Evolutionary conservation across 2,888 invertebrate species (phyloP).

Genomic region (Thecocarcelia acutangulata): DNA sequence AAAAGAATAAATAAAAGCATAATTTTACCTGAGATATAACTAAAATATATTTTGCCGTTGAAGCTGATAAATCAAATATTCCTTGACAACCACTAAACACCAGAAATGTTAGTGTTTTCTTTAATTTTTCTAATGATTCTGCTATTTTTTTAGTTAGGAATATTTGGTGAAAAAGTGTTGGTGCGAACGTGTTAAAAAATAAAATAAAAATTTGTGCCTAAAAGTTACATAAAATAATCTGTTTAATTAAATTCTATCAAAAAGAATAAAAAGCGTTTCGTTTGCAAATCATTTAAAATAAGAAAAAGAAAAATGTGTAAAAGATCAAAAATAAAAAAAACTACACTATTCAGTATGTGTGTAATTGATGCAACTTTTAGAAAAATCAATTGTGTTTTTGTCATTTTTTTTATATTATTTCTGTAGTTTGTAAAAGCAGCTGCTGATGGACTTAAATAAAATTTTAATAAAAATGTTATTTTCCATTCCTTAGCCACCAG

Average conservation of each 20-base stretch:
- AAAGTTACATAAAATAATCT: slow-evolving; percentile 66
- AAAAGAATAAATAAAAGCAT: slow-evolving; percentile 49
- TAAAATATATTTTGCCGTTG: slow-evolving; percentile 28
- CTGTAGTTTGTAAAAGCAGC: neutral
- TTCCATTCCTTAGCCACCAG: slow-evolving; percentile 55
- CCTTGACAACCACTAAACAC: neutral
- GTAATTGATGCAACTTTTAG: slow-evolving; percentile 55
- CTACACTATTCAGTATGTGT: slow-evolving; percentile 34
- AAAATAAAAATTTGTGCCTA: slow-evolving; percentile 49
- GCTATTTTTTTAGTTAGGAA: neutral
- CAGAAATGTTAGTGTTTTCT: slow-evolving; percentile 50
- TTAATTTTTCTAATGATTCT: neutral
- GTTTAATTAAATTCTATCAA: slow-evolving; percentile 36
- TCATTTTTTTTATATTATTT: neutral
- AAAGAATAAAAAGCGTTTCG: slow-evolving; percentile 36
- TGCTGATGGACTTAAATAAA: too few relatives aligned
- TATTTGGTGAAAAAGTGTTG: slow-evolving; percentile 13
- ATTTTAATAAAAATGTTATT: slow-evolving; percentile 33
- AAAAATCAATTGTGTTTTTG: slow-evolving; percentile 71
- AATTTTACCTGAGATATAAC: slow-evolving; percentile 37
- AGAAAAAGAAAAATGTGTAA: slow-evolving; percentile 44
- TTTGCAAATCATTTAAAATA: slow-evolving; percentile 15
- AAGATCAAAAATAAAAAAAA: slow-evolving; percentile 23
- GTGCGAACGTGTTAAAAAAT: slow-evolving; percentile 29
- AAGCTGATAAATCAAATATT: slow-evolving; percentile 22